These are phyloP conservation scores for Cordilura impudica DNA, from an alignment of 2,888 invertebrate species.

Conservation along the genomic window DNA sequence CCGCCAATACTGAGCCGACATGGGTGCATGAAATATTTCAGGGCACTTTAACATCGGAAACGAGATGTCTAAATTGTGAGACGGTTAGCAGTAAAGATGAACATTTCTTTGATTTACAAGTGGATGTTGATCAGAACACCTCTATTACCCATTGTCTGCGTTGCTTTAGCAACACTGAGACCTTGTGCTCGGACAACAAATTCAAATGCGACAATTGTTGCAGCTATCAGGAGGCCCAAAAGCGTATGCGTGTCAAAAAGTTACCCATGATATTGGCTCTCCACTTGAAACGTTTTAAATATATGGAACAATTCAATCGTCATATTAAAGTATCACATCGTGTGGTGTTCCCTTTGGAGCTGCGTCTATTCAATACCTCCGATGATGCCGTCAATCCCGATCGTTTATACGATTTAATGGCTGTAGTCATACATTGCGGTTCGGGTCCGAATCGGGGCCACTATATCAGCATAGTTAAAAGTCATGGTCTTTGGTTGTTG, in stretches of 20 bases:
- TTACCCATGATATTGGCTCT: constrained; percentile 97
- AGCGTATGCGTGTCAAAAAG: constrained; percentile 98
- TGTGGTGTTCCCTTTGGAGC: constrained; percentile 98
- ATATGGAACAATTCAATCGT: constrained; percentile 98
- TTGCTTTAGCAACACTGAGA: constrained; percentile 99
- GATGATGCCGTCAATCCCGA: constrained; percentile 99
- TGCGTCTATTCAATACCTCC: constrained; percentile 97
- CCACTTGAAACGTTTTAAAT: constrained; percentile 96
- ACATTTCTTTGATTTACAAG: constrained; percentile 98
- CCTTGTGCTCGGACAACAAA: constrained; percentile 98
- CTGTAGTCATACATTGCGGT: constrained; percentile 99
- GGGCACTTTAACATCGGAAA: constrained; percentile 99
- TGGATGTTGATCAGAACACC: constrained; percentile 99
- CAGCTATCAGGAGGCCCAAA: constrained; percentile 99
- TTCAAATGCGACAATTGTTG: constrained; percentile 99
- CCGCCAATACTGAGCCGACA: constrained; percentile 86
- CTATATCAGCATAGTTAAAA: constrained; percentile 99
- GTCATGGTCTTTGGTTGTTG: constrained; percentile 98
- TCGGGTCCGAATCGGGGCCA: constrained; percentile 99
- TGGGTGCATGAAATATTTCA: constrained; percentile 99
- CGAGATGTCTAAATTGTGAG: constrained; percentile 99
- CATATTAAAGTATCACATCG: constrained; percentile 99
- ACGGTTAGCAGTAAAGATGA: constrained; percentile 99
- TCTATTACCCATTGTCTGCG: constrained; percentile 98
- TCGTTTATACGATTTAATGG: constrained; percentile 97